Evolutionary conservation across 2,888 invertebrate species (phyloP), one percentile per base, ranked within the genome.

Genomic region (Coecobrya sp.): DNA sequence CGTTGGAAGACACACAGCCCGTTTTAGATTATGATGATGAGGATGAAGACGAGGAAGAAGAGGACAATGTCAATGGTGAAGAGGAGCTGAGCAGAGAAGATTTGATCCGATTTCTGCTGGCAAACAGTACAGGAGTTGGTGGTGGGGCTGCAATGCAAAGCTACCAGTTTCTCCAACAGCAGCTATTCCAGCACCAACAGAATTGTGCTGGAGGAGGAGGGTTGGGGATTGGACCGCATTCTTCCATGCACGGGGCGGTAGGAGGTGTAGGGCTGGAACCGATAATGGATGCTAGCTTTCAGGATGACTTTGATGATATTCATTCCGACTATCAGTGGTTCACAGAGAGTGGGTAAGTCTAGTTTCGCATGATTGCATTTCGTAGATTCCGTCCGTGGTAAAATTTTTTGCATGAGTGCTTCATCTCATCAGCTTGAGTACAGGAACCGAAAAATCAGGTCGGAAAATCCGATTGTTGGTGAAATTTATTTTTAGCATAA

Each of bases 271-370:
- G 88, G 25, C 81, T 89, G 52, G 94, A 94, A 82, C 94, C 94
- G 22, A 93, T 94, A 13, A 91, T 94, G 92, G 94, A 94, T 88
- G 94, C 93, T 19, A 93, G 93, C 86, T 94, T 82, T 89, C 92
- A 94, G 70, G 94, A 94, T 70, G 94, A 94, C 81, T 93, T 93
- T 89, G 94, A 94, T 87, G 94, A 94, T 87, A 93, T 94, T 87
- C 94, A 93, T 85, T 93, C 93, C 81, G 93, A 93, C 93, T 94
- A 94, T 65, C 94, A 94, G 92, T 94, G 94, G 94, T 94, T 94
- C 92, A 94, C 93, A 25, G 94, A 94, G 90, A 93, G 93, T 76
- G 94, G 94, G 94, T 94, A 86, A 92, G 92, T 88, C 11, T 7
- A 30, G 13, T 65, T 65, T 25, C 22, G 10, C 22, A 25, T 25